Conservation (phyloP, 2,888 invertebrate genomes). For the Dione vanillae region DNA sequence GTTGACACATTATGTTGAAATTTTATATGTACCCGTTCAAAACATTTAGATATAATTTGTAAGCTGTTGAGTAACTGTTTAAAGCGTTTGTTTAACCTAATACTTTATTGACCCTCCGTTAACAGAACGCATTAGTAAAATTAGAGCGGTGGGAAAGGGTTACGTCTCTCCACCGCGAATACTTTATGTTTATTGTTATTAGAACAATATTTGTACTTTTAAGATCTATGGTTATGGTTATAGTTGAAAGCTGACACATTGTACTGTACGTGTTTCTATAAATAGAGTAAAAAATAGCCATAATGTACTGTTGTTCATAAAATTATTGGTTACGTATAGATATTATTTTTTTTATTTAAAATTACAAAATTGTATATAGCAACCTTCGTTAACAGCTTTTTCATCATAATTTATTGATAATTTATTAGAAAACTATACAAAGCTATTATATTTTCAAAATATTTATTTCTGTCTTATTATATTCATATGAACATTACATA, state of each 20-base stretch:
- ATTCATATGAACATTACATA: slow-evolving; percentile 1
- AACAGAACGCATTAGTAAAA: slow-evolving; percentile 79
- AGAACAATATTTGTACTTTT: slow-evolving; percentile 81
- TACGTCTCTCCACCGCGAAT: slow-evolving; percentile 60
- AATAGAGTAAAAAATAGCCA: slow-evolving; percentile 11
- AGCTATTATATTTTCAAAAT: background rate
- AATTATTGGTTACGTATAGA: background rate
- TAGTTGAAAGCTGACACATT: slow-evolving; percentile 52
- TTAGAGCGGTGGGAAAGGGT: slow-evolving; percentile 84
- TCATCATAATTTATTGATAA: no score
- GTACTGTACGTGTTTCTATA: slow-evolving; percentile 28
- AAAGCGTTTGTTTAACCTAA: slow-evolving; percentile 72
- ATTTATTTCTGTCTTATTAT: background rate
- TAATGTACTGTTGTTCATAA: background rate
- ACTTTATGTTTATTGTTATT: slow-evolving; percentile 82
- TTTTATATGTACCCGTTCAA: slow-evolving; percentile 23
- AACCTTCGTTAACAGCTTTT: no score
- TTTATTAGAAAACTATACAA: no score
- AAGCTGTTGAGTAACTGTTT: slow-evolving; percentile 67
- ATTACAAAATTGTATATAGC: no score
- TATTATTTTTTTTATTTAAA: no score
- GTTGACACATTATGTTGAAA: slow-evolving; percentile 15
- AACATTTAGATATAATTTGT: slow-evolving; percentile 64
- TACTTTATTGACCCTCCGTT: slow-evolving; percentile 73
- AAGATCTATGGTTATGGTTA: slow-evolving; percentile 80